phyloP scores from a whole-genome alignment of 2,888 invertebrate genomes.

The Eilema griseolum region DNA sequence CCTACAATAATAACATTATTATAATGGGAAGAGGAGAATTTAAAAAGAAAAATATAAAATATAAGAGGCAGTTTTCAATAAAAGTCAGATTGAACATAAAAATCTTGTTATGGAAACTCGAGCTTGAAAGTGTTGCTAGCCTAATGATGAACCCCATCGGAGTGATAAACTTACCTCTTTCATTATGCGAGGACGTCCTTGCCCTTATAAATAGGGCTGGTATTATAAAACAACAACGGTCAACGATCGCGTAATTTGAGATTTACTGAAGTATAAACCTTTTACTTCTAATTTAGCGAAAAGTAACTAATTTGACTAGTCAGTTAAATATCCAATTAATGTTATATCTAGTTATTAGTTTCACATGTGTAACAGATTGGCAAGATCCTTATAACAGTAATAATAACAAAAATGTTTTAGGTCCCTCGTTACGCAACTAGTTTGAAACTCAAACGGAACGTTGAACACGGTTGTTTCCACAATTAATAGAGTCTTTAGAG shows the following conservation, averaged over 20 bases:
- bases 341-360: background rate
- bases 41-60: background rate
- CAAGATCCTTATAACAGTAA: constrained; percentile 24
- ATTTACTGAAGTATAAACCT: background rate
- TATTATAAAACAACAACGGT: constrained; percentile 7
- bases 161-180: constrained; percentile 12
- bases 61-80: background rate
- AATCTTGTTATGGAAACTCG: background rate
- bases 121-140: background rate
- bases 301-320: no score
- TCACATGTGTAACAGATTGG: constrained; percentile 15
- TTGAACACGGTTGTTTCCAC: constrained; percentile 26
- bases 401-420: constrained; percentile 33
- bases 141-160: background rate
- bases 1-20: no score
- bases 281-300: background rate
- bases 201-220: constrained; percentile 6
- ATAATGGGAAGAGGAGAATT: background rate
- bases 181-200: constrained; percentile 8
- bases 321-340: background rate
- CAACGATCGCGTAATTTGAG: constrained; percentile 18
- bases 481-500: constrained; percentile 27
- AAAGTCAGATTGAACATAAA: background rate
- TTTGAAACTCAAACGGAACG: constrained; percentile 34
- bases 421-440: constrained; percentile 34